Evolutionary conservation across 1,140 invertebrate species (phyloP), one percentile per base, ranked within the genome.

Genomic region (Drosophila athabasca): DNA sequence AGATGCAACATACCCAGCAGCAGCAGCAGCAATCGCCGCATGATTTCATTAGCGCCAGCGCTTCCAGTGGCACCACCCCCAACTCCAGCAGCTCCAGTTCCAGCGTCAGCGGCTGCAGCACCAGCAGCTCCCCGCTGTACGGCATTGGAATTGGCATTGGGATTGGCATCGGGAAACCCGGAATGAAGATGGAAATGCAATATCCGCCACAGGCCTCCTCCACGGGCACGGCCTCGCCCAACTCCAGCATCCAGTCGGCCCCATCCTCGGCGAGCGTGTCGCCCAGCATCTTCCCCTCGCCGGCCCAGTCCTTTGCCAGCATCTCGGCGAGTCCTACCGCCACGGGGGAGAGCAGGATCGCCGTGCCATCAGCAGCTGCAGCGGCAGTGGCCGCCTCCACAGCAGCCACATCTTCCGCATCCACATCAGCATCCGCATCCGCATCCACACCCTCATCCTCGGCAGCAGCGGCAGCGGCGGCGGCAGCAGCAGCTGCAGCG

Each of bases 181-280:
- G 73, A 60, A 87, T 91, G 90, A 91, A 91, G 64, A 59, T 91
- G 85, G 90, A 91, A 71, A 83, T 91, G 66, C 85, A 87, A 66
- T 91, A 91, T 82, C 90, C 90, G 64, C 78, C 87, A 51, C 90
- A 91, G 65, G 74, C 90, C 53, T 91, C 90, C 39, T 91, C 90
- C 24, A 91, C 90, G 8, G 90, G 90, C 44, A 90, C 88, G n/a
- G 88, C 77, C 15, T 91, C 90, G 43, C 82, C 90, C 15, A 90
- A 90, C 35, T 91, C 90, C 13, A 91, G 88, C 62, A 75, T 88
- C 54, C 90, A 88, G 15, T 91, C 90, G 65, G 85, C 85, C 0
- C 79, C 84, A 17, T 90, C 90, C 6, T 91, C 90, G 17, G 85
- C 90, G 26, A 90, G 89, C 17, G 84, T 90, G 4, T 91, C 90